Evolutionary conservation across 2,888 invertebrate species (phyloP).

Genomic region (Machimus rusticus): DNA sequence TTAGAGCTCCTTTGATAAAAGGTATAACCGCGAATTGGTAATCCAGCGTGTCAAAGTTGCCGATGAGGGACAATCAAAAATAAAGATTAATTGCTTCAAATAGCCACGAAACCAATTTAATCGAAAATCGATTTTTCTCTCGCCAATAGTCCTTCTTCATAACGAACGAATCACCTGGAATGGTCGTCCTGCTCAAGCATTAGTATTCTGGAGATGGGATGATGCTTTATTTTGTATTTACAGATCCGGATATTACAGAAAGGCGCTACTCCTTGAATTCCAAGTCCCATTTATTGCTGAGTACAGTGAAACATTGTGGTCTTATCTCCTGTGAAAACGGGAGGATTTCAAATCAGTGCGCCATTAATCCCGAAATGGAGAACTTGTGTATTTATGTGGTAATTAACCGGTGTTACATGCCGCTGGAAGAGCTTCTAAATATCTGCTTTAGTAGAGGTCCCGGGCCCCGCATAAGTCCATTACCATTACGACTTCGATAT

Average conservation of each 20-base stretch:
- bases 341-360: not conserved
- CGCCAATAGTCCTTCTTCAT: not conserved
- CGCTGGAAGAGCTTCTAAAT: not conserved
- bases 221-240: not conserved
- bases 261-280: not conserved
- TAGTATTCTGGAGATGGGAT: not conserved
- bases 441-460: not conserved
- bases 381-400: not conserved
- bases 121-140: not conserved
- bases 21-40: not conserved
- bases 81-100: not conserved
- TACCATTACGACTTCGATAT: not conserved
- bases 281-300: not conserved
- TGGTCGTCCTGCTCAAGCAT: not conserved
- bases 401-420: not conserved
- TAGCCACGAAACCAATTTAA: not conserved
- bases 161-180: not conserved
- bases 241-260: not conserved
- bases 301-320: not conserved
- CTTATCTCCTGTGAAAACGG: not conserved
- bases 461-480: not conserved
- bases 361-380: not conserved
- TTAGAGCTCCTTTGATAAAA: not conserved
- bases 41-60: not conserved
- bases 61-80: not conserved